These are phyloP conservation scores for Anser cygnoides DNA, from an alignment of 2,113 vertebrate species.

Conservation along the genomic window DNA sequence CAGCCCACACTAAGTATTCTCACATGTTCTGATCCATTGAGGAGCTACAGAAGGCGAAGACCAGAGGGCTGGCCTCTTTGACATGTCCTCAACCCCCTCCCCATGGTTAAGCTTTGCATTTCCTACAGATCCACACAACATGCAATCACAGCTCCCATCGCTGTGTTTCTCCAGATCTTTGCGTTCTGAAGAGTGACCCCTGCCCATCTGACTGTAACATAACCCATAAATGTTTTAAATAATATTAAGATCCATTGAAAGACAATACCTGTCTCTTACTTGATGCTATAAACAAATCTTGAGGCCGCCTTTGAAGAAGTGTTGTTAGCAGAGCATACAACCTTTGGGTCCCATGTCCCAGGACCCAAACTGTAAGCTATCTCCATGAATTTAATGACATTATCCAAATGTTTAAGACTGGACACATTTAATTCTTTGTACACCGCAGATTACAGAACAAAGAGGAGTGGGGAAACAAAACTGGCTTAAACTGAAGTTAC, in stretches of 20 bases:
- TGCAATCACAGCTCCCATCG: not conserved
- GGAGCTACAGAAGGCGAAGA: not conserved
- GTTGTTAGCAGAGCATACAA: not conserved
- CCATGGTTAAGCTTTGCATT: not conserved
- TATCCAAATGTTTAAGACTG: not conserved
- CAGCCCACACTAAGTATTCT: accelerated
- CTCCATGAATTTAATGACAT: not conserved
- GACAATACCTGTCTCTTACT: not conserved
- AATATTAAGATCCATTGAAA: no score
- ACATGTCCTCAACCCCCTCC: not conserved
- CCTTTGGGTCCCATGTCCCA: not conserved
- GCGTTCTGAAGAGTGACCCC: not conserved
- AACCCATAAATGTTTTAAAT: not conserved
- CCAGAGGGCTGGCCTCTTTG: not conserved
- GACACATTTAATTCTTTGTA: not conserved
- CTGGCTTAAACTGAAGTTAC: not conserved
- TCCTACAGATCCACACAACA: not conserved
- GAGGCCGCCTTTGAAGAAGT: not conserved
- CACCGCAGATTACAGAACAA: not conserved
- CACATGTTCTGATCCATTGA: not conserved
- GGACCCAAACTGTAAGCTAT: not conserved
- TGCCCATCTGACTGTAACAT: not conserved
- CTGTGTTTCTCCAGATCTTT: not conserved
- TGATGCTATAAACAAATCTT: not conserved
- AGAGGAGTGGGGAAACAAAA: not conserved